phyloP scores from a whole-genome alignment of 2,113 vertebrate genomes.

The Plecturocebus donacophilus region DNA sequence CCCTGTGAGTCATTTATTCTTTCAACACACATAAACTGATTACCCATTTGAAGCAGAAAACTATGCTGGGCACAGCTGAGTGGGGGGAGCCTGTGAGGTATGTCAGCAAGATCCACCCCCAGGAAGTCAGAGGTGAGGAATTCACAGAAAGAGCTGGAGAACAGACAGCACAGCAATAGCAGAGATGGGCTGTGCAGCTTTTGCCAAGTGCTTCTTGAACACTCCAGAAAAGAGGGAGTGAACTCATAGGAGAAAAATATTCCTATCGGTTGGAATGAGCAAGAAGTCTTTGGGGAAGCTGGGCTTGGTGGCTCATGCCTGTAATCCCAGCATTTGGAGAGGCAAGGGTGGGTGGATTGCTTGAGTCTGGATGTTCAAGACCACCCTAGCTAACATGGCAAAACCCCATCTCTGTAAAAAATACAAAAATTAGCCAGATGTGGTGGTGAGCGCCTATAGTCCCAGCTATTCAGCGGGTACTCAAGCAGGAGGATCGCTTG shows the following conservation, averaged over 20 bases:
- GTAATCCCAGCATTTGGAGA: no score
- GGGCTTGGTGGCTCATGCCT: no score
- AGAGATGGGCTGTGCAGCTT: neutral
- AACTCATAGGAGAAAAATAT: neutral
- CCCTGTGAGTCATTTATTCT: conserved; percentile 56
- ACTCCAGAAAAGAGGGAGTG: neutral
- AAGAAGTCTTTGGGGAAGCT: neutral
- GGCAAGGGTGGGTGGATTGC: no score
- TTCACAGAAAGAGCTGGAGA: neutral
- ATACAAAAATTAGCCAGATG: no score
- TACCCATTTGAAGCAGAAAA: conserved; percentile 27
- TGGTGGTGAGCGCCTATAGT: no score
- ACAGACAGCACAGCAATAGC: neutral
- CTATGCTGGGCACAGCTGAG: neutral
- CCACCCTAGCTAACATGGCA: no score
- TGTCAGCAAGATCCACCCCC: neutral
- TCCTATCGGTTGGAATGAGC: neutral
- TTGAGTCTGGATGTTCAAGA: no score
- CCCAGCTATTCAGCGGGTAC: no score
- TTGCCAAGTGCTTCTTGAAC: rapidly evolving
- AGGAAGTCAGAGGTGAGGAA: conserved; percentile 28
- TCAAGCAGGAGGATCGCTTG: no score
- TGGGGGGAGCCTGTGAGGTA: neutral
- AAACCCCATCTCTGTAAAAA: no score
- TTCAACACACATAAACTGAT: neutral